Percentiles rank a stretch among this genome's conserved stretches.
phyloP scores from a whole-genome alignment of 2,797 vertebrate genomes.

The Triplophysa yarkandensis region DNA sequence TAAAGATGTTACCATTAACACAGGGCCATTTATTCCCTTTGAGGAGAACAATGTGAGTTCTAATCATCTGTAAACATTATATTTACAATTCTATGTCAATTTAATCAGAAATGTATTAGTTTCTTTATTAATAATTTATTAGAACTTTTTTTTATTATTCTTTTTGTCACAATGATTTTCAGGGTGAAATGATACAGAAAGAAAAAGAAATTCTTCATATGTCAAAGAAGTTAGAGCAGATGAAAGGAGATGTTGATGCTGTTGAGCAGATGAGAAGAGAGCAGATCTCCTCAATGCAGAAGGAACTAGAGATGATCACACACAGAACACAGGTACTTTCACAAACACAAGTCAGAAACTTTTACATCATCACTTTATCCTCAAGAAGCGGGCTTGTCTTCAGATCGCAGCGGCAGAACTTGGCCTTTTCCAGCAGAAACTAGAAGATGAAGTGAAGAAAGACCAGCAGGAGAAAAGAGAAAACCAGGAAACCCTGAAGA shows the following conservation, averaged over 20 bases:
- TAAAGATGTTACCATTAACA: conserved; percentile 81
- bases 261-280: conserved; percentile 58
- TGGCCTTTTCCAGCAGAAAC: conserved; percentile 80
- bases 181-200: conserved; percentile 83
- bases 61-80: background rate
- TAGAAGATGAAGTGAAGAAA: conserved; percentile 82
- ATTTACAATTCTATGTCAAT: background rate
- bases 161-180: background rate
- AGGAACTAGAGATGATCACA: conserved; percentile 66
- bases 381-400: background rate
- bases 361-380: background rate
- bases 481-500: conserved; percentile 82
- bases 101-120: no score
- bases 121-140: no score
- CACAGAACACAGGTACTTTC: conserved; percentile 75
- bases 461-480: conserved; percentile 91
- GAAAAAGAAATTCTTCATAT: conserved; percentile 73
- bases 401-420: conserved; percentile 86
- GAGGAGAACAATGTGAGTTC: conserved; percentile 82
- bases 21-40: conserved; percentile 77
- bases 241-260: conserved; percentile 59
- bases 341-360: background rate
- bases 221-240: conserved; percentile 70
- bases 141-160: no score
- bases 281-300: conserved; percentile 63